Percentiles rank a stretch among this genome's conserved stretches.
Conservation (phyloP, 2,888 invertebrate species). For the Selenia dentaria region DNA sequence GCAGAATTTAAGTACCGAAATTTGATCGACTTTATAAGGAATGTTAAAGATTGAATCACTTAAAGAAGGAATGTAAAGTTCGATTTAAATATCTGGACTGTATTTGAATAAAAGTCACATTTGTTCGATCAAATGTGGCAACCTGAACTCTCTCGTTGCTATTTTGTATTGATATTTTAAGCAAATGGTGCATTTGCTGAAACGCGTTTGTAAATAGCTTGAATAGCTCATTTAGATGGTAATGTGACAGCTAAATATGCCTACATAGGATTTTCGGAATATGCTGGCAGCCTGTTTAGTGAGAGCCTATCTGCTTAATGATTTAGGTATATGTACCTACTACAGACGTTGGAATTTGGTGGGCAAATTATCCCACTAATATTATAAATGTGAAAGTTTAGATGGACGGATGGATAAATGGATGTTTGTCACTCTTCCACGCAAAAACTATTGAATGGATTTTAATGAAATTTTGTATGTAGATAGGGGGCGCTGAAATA, state of each 20-base stretch:
- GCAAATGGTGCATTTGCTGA: too few relatives aligned
- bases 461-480: too few relatives aligned
- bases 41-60: constrained; percentile 43
- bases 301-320: too few relatives aligned
- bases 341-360: too few relatives aligned
- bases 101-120: constrained; percentile 60
- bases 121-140: constrained; percentile 39
- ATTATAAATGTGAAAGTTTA: too few relatives aligned
- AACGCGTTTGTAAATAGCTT: constrained; percentile 62
- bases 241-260: constrained; percentile 37
- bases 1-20: constrained; percentile 30
- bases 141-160: constrained; percentile 8
- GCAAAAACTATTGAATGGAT: too few relatives aligned
- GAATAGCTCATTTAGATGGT: constrained; percentile 61
- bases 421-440: too few relatives aligned
- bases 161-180: constrained; percentile 62
- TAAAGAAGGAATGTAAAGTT: constrained; percentile 45
- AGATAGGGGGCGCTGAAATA: too few relatives aligned
- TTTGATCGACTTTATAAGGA: constrained; percentile 38
- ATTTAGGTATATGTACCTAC: too few relatives aligned
- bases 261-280: constrained; percentile 1
- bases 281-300: not conserved
- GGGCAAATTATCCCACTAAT: too few relatives aligned
- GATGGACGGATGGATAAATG: too few relatives aligned
- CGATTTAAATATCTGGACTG: too few relatives aligned